phyloP scores from a whole-genome alignment of 2,888 invertebrate species.

The Agonopterix heracliana region DNA sequence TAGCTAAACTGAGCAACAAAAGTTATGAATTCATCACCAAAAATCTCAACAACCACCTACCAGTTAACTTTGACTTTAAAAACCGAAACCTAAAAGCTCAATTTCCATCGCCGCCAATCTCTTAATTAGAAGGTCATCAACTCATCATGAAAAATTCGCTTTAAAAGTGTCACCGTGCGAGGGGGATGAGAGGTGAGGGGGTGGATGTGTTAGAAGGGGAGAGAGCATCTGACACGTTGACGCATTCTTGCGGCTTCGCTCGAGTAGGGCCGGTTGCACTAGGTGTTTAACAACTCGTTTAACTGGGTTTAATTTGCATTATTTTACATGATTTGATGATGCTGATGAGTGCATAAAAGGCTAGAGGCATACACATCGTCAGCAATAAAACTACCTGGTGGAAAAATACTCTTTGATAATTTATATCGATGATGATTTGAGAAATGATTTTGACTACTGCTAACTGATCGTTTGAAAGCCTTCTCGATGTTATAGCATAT shows the following conservation, averaged over 20 bases:
- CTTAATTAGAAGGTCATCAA: background rate
- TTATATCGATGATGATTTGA: no score
- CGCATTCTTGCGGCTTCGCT: slow-evolving; percentile 69
- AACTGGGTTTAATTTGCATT: background rate
- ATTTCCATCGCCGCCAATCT: no score
- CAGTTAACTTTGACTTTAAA: no score
- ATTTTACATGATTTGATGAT: background rate
- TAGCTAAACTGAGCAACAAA: no score
- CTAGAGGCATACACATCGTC: background rate
- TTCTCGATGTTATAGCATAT: no score
- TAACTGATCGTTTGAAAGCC: no score
- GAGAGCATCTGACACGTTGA: slow-evolving; percentile 60
- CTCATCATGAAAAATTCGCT: slow-evolving; percentile 24
- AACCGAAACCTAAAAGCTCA: no score
- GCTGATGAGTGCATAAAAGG: background rate
- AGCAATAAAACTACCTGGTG: no score
- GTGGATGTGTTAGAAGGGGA: slow-evolving; percentile 26
- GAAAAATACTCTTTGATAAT: no score
- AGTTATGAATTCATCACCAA: no score
- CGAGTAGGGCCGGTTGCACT: slow-evolving; percentile 29
- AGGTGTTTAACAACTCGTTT: background rate
- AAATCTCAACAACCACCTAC: no score
- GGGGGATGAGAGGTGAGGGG: slow-evolving; percentile 20
- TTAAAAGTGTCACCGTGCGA: slow-evolving; percentile 27
- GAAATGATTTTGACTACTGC: no score